Conservation (phyloP, 2,888 invertebrate species). For the Dromius quadrimaculatus region DNA sequence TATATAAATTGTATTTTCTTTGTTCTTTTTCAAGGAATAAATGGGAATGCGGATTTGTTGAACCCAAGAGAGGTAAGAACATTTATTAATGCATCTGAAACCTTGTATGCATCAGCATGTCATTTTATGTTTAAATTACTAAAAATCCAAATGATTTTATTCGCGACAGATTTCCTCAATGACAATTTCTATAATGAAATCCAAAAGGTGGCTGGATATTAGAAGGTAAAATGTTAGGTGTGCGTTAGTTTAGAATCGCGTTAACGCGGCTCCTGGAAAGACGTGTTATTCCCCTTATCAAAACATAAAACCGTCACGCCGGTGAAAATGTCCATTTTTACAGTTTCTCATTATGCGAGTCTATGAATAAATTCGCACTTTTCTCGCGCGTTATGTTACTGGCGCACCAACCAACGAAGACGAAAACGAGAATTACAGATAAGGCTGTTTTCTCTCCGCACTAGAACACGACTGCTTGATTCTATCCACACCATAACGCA, state of each 20-base stretch:
- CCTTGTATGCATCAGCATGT: too few species aligned
- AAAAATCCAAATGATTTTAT: too few species aligned
- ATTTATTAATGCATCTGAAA: too few species aligned
- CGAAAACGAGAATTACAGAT: constrained; percentile 66
- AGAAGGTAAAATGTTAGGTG: constrained; percentile 6
- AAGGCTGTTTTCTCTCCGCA: constrained; percentile 65
- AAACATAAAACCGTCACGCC: constrained; percentile 68
- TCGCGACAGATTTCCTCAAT: background rate
- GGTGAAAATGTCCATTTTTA: constrained; percentile 70
- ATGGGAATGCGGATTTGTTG: constrained; percentile 9
- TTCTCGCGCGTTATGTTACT: constrained; percentile 64
- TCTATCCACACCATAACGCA: background rate
- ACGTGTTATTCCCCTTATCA: constrained; percentile 68
- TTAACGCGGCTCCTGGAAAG: constrained; percentile 62
- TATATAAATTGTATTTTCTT: constrained; percentile 18
- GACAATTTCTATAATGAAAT: constrained; percentile 21
- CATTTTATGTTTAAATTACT: too few species aligned
- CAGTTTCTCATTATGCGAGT: constrained; percentile 70
- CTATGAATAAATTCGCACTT: constrained; percentile 71
- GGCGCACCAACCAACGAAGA: constrained; percentile 52
- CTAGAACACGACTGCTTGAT: constrained; percentile 12
- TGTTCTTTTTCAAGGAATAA: constrained; percentile 10
- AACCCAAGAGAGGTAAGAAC: too few species aligned
- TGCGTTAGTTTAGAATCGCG: constrained; percentile 13
- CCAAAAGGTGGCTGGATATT: background rate